Evolutionary conservation across 1,140 invertebrate genomes (phyloP).

Genomic region (Zaprionus africanus): DNA sequence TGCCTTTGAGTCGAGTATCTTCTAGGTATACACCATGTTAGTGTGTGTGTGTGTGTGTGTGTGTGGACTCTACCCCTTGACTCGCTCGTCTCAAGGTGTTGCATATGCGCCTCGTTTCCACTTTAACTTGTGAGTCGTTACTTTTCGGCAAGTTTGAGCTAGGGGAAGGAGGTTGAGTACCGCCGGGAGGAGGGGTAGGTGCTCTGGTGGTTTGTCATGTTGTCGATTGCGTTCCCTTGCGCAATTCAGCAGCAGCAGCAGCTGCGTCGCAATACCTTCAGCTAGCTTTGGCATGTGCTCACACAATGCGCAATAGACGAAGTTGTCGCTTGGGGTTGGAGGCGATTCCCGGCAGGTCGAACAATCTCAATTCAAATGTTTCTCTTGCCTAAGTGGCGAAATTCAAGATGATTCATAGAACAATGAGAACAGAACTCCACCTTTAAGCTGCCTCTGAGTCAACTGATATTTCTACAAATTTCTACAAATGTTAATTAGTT

Average conservation of each 20-base stretch:
- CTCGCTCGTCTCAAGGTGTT: slow-evolving; percentile 60
- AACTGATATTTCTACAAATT: neutral
- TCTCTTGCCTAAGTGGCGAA: neutral
- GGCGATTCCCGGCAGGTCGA: slow-evolving; percentile 22
- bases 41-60: neutral
- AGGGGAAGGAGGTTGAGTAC: neutral
- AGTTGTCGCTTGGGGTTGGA: neutral
- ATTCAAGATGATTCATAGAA: neutral
- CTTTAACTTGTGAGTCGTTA: slow-evolving; percentile 37
- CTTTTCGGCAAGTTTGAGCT: slow-evolving; percentile 12
- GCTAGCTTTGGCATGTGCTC: slow-evolving; percentile 69
- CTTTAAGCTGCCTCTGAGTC: neutral
- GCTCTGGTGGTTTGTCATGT: slow-evolving; percentile 28
- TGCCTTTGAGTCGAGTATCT: slow-evolving; percentile 28
- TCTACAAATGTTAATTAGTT: no score
- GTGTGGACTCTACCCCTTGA: neutral
- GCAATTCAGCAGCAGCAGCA: slow-evolving; percentile 44
- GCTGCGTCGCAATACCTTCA: slow-evolving; percentile 68
- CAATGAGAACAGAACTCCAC: neutral
- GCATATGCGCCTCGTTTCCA: slow-evolving; percentile 38
- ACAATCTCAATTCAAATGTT: neutral
- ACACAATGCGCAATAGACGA: slow-evolving; percentile 47
- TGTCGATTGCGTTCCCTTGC: slow-evolving; percentile 47
- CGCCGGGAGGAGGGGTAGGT: neutral
- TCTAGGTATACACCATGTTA: neutral